Conservation (phyloP, 2,113 vertebrate species). For the Pedetes capensis region DNA sequence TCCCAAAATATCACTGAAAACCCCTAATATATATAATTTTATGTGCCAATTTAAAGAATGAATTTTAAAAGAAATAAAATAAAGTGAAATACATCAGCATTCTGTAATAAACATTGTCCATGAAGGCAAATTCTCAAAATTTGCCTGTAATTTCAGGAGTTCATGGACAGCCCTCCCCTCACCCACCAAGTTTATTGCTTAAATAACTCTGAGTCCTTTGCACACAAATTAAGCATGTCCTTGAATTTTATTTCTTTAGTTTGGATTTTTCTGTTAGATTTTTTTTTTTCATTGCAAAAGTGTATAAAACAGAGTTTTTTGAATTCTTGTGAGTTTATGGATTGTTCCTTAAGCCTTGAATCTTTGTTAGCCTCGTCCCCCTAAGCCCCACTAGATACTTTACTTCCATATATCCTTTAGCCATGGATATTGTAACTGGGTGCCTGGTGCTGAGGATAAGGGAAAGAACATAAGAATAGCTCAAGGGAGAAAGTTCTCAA, state of each 20-base stretch:
- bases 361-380: background rate
- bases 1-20: background rate
- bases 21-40: background rate
- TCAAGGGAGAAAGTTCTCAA: background rate
- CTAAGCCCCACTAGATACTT: background rate
- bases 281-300: background rate
- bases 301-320: background rate
- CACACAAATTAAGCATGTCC: background rate
- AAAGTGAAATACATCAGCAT: background rate
- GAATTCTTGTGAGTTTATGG: background rate
- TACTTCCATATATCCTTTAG: background rate
- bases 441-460: background rate
- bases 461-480: background rate
- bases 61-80: background rate
- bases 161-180: background rate
- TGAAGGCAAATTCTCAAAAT: background rate
- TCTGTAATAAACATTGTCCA: background rate
- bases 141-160: background rate
- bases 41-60: background rate
- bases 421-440: background rate
- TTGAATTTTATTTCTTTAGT: background rate
- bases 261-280: background rate
- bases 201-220: background rate
- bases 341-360: background rate
- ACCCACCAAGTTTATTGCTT: background rate